Conservation (phyloP, 1,140 invertebrate species). For the Dufourea novaeangliae region DNA sequence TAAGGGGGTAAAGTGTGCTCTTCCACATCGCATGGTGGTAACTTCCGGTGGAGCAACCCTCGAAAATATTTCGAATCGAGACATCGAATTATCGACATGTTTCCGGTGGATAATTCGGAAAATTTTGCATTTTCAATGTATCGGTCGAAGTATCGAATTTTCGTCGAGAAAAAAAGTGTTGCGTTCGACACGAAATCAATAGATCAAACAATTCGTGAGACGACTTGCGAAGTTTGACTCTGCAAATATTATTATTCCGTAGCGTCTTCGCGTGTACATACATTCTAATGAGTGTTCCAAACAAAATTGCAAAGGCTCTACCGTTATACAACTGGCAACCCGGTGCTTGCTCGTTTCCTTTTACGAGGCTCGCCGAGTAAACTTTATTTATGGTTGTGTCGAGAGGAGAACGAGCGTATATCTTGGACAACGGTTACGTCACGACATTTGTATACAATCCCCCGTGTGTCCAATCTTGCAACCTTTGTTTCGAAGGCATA, state of each 20-base stretch:
- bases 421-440: neutral
- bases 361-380: neutral
- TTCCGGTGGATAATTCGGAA: neutral
- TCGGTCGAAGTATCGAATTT: neutral
- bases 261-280: neutral
- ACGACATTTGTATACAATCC: conserved; percentile 46
- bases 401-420: neutral
- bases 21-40: conserved; percentile 75
- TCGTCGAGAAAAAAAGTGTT: neutral
- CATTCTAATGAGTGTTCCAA: neutral
- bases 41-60: conserved; percentile 32
- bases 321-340: neutral
- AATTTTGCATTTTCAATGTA: neutral
- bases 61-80: neutral
- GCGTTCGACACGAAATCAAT: too few species aligned
- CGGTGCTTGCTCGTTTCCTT: neutral
- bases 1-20: conserved; percentile 66
- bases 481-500: conserved; percentile 32
- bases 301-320: neutral
- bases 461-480: conserved; percentile 3
- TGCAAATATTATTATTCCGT: neutral
- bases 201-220: neutral
- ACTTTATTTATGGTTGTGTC: neutral
- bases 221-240: neutral
- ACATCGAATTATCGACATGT: neutral